phyloP scores from a whole-genome alignment of 23 tunicate species.

The Ciona savignyi region DNA sequence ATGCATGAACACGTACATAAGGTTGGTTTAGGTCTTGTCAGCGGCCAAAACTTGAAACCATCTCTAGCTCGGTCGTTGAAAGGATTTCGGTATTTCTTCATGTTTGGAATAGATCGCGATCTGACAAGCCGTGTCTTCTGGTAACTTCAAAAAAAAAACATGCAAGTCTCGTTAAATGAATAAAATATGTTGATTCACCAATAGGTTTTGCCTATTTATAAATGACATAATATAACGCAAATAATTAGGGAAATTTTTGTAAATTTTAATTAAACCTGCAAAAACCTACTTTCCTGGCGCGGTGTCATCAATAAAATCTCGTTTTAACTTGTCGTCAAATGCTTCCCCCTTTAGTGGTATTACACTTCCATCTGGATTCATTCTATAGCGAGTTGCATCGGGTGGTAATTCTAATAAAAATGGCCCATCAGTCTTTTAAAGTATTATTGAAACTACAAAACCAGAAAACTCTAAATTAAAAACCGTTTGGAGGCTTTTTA shows the following conservation, averaged over 20 bases:
- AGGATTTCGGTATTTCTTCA: slow-evolving; percentile 65
- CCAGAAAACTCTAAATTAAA: no score
- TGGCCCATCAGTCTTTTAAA: no score
- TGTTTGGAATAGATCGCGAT: slow-evolving; percentile 45
- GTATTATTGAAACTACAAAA: no score
- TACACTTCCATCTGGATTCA: slow-evolving; percentile 71
- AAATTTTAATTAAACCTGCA: background rate
- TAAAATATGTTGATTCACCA: no score
- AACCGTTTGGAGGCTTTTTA: no score
- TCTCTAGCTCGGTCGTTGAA: slow-evolving; percentile 89
- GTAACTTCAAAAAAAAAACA: no score
- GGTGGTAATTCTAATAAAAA: slow-evolving; percentile 66
- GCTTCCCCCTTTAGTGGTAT: slow-evolving; percentile 69
- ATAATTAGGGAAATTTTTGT: background rate
- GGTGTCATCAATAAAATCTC: slow-evolving; percentile 25
- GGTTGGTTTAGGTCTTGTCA: slow-evolving; percentile 70
- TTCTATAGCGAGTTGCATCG: slow-evolving; percentile 48
- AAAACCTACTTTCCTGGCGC: slow-evolving; percentile 43
- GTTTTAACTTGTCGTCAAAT: slow-evolving; percentile 36
- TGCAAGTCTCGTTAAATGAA: no score
- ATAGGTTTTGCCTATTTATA: no score
- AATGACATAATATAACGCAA: no score
- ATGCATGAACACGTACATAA: slow-evolving; percentile 53
- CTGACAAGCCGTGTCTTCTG: slow-evolving; percentile 35
- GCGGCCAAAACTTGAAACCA: slow-evolving; percentile 87